phyloP scores from a whole-genome alignment of 1,140 invertebrate species.

The Drosophila arawakana region DNA sequence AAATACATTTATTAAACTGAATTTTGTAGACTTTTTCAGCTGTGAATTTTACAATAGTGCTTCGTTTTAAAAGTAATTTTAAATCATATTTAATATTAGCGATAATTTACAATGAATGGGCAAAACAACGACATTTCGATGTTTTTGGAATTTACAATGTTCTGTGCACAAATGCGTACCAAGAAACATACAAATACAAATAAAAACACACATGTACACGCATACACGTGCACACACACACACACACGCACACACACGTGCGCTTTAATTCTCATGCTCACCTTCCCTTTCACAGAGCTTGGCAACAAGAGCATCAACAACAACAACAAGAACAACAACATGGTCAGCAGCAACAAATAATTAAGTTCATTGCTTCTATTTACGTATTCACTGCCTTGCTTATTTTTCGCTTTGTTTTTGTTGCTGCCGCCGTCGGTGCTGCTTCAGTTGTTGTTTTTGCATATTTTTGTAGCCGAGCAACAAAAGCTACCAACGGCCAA shows the following conservation, averaged over 20 bases:
- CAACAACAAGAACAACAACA: conserved; percentile 66
- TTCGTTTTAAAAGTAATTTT: too few relatives aligned
- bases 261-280: conserved; percentile 30
- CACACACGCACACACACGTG: not conserved
- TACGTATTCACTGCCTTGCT: conserved; percentile 67
- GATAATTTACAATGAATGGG: not conserved
- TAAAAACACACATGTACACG: not conserved
- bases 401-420: conserved; percentile 34
- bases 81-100: too few relatives aligned
- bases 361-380: conserved; percentile 83
- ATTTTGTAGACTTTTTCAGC: too few relatives aligned
- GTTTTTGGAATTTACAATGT: not conserved
- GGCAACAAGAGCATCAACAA: conserved; percentile 63
- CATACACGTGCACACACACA: conserved; percentile 4
- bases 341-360: conserved; percentile 68
- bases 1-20: too few relatives aligned
- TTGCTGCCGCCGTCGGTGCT: conserved; percentile 30
- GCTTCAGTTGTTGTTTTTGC: conserved; percentile 50
- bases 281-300: conserved; percentile 42
- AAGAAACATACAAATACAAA: not conserved
- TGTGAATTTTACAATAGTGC: too few relatives aligned
- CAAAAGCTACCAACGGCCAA: conserved; percentile 68
- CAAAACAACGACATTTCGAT: not conserved
- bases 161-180: not conserved
- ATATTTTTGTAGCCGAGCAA: conserved; percentile 77